Evolutionary conservation across 2,113 vertebrate genomes (phyloP).

Genomic region (Lophochroa leadbeateri): DNA sequence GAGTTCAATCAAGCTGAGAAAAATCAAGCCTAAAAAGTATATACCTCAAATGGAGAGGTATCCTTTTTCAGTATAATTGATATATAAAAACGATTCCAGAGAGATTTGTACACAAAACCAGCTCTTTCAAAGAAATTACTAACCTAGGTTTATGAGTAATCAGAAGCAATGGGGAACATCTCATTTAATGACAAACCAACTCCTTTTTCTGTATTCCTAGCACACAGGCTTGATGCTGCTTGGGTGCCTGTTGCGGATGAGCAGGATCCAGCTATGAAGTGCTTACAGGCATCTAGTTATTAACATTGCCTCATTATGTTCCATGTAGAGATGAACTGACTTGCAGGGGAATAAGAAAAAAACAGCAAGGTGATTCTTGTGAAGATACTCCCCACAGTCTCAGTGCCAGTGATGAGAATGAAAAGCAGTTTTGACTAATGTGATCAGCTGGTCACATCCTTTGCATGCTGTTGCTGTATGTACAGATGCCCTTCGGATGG

Average conservation of each 20-base stretch:
- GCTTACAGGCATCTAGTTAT: background rate
- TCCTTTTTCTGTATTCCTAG: background rate
- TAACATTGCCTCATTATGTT: background rate
- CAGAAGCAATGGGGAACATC: background rate
- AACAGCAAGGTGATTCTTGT: background rate
- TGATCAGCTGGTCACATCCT: accelerated
- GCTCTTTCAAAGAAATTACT: background rate
- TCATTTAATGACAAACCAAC: background rate
- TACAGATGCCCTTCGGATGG: background rate
- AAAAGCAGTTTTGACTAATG: background rate
- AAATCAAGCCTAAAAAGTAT: background rate
- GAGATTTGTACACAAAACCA: background rate
- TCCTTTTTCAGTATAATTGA: background rate
- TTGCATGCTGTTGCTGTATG: accelerated
- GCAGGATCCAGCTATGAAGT: background rate
- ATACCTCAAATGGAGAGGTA: background rate
- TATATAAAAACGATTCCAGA: background rate
- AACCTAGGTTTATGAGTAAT: background rate
- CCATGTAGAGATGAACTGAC: background rate
- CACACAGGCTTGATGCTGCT: background rate
- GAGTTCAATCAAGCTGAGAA: background rate
- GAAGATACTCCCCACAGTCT: background rate
- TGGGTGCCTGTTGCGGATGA: background rate
- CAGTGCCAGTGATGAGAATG: background rate
- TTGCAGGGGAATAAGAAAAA: background rate